Conservation (phyloP, 2,113 vertebrate species). For the Thymallus thymallus region DNA sequence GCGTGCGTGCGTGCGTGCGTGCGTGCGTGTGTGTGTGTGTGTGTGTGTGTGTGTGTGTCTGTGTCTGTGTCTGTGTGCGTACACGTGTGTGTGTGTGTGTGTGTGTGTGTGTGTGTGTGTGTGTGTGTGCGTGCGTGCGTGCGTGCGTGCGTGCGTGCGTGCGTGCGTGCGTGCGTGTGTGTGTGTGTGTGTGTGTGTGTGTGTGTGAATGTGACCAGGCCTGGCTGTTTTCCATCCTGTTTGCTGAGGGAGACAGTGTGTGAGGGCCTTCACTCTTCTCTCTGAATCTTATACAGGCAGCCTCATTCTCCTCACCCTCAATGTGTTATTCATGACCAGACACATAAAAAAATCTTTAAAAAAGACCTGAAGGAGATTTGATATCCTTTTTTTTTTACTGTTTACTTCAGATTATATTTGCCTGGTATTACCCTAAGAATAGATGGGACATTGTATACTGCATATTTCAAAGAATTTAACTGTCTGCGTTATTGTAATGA, state of each 20-base stretch:
- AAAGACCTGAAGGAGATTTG: background rate
- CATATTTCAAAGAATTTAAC: background rate
- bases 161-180: background rate
- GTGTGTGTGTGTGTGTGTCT: background rate
- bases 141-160: too few species aligned
- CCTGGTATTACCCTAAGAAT: too few species aligned
- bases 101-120: too few species aligned
- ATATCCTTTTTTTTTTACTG: background rate
- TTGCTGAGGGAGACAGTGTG: background rate
- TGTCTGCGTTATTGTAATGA: constrained; percentile 22
- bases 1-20: too few species aligned
- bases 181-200: background rate
- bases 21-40: background rate
- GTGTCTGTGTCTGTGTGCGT: too few species aligned
- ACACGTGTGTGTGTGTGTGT: too few species aligned
- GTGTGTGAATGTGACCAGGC: background rate
- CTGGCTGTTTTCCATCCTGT: background rate
- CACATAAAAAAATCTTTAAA: background rate
- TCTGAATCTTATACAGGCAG: background rate
- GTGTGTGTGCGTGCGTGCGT: too few species aligned
- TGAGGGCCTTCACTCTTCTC: background rate
- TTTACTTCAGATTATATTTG: background rate
- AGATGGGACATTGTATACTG: too few species aligned
- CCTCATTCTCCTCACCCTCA: constrained; percentile 13
- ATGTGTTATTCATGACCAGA: constrained; percentile 17